Evolutionary conservation across 2,888 invertebrate genomes (phyloP).

Genomic region (Ichneumoninae sp.): DNA sequence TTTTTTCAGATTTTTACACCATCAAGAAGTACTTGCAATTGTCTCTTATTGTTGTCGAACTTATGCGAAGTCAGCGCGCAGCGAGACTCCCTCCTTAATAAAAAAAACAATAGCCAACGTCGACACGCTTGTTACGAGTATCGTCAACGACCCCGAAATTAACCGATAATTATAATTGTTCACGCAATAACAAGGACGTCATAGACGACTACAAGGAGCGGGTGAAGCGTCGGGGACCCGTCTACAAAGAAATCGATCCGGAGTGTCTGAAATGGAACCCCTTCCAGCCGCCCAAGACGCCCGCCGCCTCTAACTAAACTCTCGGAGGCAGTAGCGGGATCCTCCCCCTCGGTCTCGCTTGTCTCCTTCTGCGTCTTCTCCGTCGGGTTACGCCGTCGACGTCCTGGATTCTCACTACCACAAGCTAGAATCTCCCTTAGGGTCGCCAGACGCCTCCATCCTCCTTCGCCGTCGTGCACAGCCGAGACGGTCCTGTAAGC

Average conservation of each 20-base stretch:
- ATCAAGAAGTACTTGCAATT: too few relatives aligned
- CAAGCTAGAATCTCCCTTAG: constrained; percentile 45
- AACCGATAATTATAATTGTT: constrained; percentile 65
- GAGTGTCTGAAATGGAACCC: constrained; percentile 95
- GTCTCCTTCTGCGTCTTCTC: constrained; percentile 43
- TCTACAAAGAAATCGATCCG: constrained; percentile 95
- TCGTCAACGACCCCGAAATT: not conserved
- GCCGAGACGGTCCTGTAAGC: constrained; percentile 48
- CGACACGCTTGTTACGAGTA: not conserved
- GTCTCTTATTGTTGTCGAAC: too few relatives aligned
- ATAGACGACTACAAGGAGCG: constrained; percentile 96
- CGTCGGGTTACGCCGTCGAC: constrained; percentile 56
- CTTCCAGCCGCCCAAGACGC: constrained; percentile 87
- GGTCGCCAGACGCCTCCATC: constrained; percentile 59
- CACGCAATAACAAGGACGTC: constrained; percentile 89
- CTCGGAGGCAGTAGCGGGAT: constrained; percentile 51
- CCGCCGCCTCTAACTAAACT: constrained; percentile 83
- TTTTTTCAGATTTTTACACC: too few relatives aligned
- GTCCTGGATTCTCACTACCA: constrained; percentile 54
- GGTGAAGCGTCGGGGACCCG: constrained; percentile 89
- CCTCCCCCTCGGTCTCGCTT: constrained; percentile 39
- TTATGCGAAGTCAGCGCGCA: too few relatives aligned
- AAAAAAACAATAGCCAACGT: too few relatives aligned
- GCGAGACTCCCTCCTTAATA: too few relatives aligned
- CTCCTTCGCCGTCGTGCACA: constrained; percentile 36